phyloP scores from a whole-genome alignment of 2,113 vertebrate genomes.

The Chiloscyllium plagiosum region DNA sequence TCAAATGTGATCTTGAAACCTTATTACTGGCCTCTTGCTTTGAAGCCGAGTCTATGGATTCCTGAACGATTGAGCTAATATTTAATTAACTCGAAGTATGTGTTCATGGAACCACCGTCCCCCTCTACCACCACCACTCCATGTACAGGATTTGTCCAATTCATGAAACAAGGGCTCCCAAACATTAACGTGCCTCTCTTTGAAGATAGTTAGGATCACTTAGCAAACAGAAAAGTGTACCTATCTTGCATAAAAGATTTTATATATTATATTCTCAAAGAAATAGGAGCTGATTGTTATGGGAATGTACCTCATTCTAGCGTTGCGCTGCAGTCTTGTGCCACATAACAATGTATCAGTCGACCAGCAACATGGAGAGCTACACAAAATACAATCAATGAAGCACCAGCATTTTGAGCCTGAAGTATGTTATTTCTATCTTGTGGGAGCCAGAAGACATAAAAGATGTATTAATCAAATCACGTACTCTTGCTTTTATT shows the following conservation, averaged over 20 bases:
- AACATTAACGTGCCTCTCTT: neutral
- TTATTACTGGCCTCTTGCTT: conserved; percentile 16
- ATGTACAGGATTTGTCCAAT: neutral
- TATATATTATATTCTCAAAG: neutral
- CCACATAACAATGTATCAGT: neutral
- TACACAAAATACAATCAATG: neutral
- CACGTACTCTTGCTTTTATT: no score
- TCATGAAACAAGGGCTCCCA: neutral
- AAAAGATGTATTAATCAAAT: neutral
- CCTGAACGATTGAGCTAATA: neutral
- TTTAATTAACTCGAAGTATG: neutral
- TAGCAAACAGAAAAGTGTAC: neutral
- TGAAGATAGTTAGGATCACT: neutral
- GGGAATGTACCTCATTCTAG: neutral
- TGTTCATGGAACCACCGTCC: neutral
- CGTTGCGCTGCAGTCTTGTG: neutral
- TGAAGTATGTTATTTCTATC: neutral
- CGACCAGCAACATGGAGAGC: neutral
- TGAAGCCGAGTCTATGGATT: neutral
- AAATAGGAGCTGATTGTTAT: neutral
- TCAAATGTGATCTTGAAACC: neutral
- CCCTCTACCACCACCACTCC: no score
- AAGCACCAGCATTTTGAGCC: neutral
- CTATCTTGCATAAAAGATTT: neutral
- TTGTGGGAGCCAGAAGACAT: neutral